These are phyloP conservation scores for Eulimnadia texana DNA, from an alignment of 1,140 invertebrate species.

Conservation along the genomic window DNA sequence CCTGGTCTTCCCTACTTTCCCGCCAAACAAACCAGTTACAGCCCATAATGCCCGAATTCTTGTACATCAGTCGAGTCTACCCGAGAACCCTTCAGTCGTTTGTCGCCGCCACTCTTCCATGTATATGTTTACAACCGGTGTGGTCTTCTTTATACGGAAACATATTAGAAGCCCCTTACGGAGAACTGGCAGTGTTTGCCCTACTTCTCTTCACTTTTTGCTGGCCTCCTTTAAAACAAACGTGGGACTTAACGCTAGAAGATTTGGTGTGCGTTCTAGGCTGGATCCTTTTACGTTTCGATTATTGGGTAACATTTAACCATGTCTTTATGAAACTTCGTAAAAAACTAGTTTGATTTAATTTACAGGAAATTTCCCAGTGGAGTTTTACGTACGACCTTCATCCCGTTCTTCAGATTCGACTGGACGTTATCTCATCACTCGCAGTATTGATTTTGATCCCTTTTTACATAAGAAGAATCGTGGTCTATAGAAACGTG, in stretches of 20 bases:
- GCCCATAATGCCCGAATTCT: slow-evolving; percentile 1
- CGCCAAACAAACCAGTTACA: slow-evolving; percentile 4
- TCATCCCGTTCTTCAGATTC: neutral
- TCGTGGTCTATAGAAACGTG: neutral
- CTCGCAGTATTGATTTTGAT: neutral
- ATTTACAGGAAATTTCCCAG: neutral
- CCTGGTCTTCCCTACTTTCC: slow-evolving; percentile 9
- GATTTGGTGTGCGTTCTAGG: slow-evolving; percentile 1
- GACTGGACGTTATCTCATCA: neutral
- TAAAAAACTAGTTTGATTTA: neutral
- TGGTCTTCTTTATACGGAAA: neutral
- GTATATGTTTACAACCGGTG: slow-evolving; percentile 9
- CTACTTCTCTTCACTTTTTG: slow-evolving; percentile 4
- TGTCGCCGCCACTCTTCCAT: neutral
- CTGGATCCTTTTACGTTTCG: slow-evolving; percentile 8
- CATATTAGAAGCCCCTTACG: neutral
- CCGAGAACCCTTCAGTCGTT: slow-evolving; percentile 1
- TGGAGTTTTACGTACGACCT: neutral
- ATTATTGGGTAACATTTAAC: neutral
- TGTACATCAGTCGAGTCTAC: neutral
- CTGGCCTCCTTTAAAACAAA: neutral
- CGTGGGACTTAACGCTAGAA: neutral
- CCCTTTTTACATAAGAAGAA: neutral
- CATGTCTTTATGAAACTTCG: neutral
- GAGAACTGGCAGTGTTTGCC: slow-evolving; percentile 6